A percentile compares a stretch with the other conserved stretches of the same genome.
Conservation (phyloP, 1,140 invertebrate genomes). For the Bombus pascuorum region DNA sequence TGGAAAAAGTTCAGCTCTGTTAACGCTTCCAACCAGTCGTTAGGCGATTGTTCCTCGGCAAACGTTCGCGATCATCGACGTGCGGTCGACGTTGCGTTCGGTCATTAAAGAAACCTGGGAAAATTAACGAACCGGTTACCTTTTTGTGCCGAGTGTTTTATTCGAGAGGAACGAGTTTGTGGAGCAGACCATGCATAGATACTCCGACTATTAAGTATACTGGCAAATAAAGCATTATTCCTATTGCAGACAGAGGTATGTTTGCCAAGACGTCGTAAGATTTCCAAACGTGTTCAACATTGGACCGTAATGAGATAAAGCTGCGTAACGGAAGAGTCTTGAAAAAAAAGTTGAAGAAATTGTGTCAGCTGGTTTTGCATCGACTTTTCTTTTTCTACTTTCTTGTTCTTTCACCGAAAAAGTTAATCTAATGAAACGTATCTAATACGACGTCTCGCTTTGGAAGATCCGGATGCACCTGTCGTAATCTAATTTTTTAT, state of each 20-base stretch:
- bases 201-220: not conserved
- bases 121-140: slow-evolving; percentile 27
- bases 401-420: too few species aligned
- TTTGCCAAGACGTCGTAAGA: not conserved
- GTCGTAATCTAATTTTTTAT: slow-evolving; percentile 54
- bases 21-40: slow-evolving; percentile 1
- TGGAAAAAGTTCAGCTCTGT: not conserved
- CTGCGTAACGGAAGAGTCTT: too few species aligned
- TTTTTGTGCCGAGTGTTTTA: not conserved
- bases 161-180: not conserved
- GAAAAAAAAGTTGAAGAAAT: too few species aligned
- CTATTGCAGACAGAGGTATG: not conserved
- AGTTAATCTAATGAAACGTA: too few species aligned
- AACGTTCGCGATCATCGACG: slow-evolving; percentile 5
- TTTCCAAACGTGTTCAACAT: not conserved
- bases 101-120: not conserved
- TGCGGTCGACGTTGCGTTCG: not conserved
- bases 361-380: too few species aligned
- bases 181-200: not conserved
- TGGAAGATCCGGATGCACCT: slow-evolving; percentile 31
- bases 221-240: too few species aligned
- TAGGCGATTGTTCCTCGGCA: slow-evolving; percentile 2
- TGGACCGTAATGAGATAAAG: too few species aligned
- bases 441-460: too few species aligned
- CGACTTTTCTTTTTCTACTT: too few species aligned